Conservation (phyloP, 2,797 vertebrate genomes). For the Sorex maritimensis region DNA sequence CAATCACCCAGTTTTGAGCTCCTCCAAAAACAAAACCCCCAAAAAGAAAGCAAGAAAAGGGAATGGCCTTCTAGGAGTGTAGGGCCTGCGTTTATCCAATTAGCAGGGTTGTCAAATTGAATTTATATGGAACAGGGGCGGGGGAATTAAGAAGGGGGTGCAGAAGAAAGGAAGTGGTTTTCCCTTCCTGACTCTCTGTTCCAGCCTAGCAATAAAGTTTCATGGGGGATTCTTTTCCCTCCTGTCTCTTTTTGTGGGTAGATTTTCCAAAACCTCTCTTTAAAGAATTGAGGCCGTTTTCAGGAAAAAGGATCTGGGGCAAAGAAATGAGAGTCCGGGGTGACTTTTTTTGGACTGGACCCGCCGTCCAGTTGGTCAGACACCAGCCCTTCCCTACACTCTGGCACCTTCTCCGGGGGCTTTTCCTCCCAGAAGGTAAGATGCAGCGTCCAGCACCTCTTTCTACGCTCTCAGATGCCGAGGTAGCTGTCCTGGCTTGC, state of each 20-base stretch:
- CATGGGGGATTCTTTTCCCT: background rate
- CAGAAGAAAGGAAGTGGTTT: slow-evolving; percentile 84
- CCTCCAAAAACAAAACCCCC: slow-evolving; percentile 92
- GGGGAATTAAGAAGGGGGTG: slow-evolving; percentile 78
- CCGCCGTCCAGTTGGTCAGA: background rate
- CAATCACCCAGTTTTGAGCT: slow-evolving; percentile 89
- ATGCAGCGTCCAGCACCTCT: background rate
- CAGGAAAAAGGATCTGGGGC: slow-evolving; percentile 65
- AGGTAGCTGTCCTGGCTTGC: background rate
- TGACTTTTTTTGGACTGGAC: background rate
- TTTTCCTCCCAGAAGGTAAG: background rate
- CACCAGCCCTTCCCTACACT: background rate
- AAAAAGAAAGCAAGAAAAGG: slow-evolving; percentile 91
- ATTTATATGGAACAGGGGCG: slow-evolving; percentile 94
- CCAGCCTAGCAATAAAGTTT: slow-evolving; percentile 75
- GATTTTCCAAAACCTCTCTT: slow-evolving; percentile 65
- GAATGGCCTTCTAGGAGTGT: slow-evolving; percentile 91
- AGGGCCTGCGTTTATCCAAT: slow-evolving; percentile 97
- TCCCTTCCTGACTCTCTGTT: slow-evolving; percentile 64
- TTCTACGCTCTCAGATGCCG: background rate
- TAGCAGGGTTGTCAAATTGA: slow-evolving; percentile 99
- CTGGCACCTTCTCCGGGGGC: background rate
- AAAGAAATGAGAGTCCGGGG: slow-evolving; percentile 41
- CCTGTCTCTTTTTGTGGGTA: background rate
- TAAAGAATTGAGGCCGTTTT: slow-evolving; percentile 85